phyloP scores from a whole-genome alignment of 2,797 vertebrate genomes.

The Parauchenoglanis punctatus region DNA sequence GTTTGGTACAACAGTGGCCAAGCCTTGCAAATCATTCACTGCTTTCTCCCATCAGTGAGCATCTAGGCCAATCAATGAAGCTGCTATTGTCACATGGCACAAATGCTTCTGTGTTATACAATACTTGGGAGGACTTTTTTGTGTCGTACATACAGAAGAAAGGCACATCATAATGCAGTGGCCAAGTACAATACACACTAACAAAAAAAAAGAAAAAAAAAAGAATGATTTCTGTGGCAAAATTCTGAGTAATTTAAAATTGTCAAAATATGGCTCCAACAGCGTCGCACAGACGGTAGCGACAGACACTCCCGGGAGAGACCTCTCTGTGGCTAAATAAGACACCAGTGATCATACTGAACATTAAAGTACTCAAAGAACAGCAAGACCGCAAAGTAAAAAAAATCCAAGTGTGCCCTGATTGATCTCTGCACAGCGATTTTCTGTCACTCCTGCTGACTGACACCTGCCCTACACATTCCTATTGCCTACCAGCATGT shows the following conservation, averaged over 20 bases:
- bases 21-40: constrained; percentile 25
- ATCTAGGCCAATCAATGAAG: constrained; percentile 60
- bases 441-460: not conserved
- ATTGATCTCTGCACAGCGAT: not conserved
- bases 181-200: not conserved
- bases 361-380: not conserved
- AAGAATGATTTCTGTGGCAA: not conserved
- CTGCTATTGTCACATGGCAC: constrained; percentile 17
- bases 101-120: constrained; percentile 29
- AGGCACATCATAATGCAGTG: not conserved
- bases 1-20: not conserved
- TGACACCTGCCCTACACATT: not conserved
- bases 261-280: not conserved
- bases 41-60: constrained; percentile 37
- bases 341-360: constrained; percentile 36
- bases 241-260: constrained; percentile 1
- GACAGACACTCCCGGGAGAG: not conserved
- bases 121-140: not conserved
- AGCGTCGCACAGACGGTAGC: not conserved
- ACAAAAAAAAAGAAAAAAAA: not conserved
- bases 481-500: not conserved
- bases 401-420: not conserved
- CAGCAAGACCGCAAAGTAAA: not conserved
- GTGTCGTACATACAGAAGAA: not conserved
- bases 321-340: not conserved